Base-by-base conservation (phyloP, 1,140 invertebrate species). In the Palaemon carinicauda region DNA sequence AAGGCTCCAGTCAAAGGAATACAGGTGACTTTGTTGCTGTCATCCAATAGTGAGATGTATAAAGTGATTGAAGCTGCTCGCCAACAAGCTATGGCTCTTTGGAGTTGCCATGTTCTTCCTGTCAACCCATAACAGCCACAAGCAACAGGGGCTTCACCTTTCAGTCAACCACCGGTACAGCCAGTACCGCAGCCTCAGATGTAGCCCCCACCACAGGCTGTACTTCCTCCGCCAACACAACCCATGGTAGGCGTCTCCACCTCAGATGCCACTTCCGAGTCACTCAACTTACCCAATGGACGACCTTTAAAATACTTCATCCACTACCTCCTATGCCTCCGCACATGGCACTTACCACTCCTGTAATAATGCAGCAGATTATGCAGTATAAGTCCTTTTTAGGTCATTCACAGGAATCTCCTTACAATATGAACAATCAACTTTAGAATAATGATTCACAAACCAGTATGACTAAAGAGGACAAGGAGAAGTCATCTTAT, bases 11-110 rank as follows among this genome's bases (percentile, higher is more conserved):
- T 99, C 54, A 98, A 98, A 91, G 96, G 96, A 88, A 94, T 96
- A 82, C 95, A 96, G 91, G 95, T 99, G 52, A 96, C 96, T 90
- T 92, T 99, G 53, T 93, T 97, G 85, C 93, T 99, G 21, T 98
- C 97, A 90, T 98, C 97, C 3, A 95, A 97, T 5, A 95, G 96
- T 10, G 97, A 99, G 92, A 99, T 99, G 98, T 97, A 98, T 92
- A 97, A 97, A 90, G 96, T 97, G 1, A 97, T 97, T 80, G 96
- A 97, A 91, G 93, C 94, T 1, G 96, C 96, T 0, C 93, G 96
- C 0, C 94, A 94, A 74, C 94, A 95, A 89, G 93, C 92, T 0
- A 92, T 93, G 54, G 94, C 82, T 51, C 74, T 89, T 86, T 51
- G 91, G 82, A 87, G 90, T 14, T 65, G 89, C 53, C 12, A 41